Percentiles rank a stretch among this genome's conserved stretches.
These are phyloP conservation scores for Pontoporia blainvillei DNA, from an alignment of 2,113 vertebrate genomes.

Conservation along the genomic window DNA sequence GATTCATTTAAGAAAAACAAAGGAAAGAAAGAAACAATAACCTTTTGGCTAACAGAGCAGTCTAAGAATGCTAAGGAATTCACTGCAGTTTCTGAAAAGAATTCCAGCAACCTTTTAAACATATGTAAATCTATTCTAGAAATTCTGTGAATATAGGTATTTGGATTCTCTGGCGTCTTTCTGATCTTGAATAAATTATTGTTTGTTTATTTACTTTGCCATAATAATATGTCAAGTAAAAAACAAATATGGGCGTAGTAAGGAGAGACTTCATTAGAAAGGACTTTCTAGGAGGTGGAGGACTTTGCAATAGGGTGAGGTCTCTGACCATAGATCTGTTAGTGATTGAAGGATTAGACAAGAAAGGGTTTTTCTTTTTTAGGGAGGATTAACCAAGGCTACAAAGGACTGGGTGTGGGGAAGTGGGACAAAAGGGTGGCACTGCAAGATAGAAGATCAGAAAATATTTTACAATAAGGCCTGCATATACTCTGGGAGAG, in stretches of 20 bases:
- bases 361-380: background rate
- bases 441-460: background rate
- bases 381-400: background rate
- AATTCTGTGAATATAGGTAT: background rate
- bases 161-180: background rate
- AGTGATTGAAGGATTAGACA: background rate
- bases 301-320: background rate
- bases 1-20: background rate
- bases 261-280: background rate
- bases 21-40: background rate
- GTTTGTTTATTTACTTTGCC: background rate
- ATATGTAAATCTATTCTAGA: background rate
- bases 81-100: background rate
- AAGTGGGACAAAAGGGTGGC: background rate
- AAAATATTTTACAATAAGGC: background rate
- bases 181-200: background rate
- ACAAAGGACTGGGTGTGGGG: background rate
- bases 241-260: background rate
- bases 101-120: background rate
- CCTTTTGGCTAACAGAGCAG: background rate
- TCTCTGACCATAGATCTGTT: background rate
- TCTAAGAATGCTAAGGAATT: background rate
- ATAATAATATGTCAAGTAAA: background rate
- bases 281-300: background rate
- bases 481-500: background rate